Conservation (phyloP, 2,888 invertebrate species). For the Nomada fabriciana region DNA sequence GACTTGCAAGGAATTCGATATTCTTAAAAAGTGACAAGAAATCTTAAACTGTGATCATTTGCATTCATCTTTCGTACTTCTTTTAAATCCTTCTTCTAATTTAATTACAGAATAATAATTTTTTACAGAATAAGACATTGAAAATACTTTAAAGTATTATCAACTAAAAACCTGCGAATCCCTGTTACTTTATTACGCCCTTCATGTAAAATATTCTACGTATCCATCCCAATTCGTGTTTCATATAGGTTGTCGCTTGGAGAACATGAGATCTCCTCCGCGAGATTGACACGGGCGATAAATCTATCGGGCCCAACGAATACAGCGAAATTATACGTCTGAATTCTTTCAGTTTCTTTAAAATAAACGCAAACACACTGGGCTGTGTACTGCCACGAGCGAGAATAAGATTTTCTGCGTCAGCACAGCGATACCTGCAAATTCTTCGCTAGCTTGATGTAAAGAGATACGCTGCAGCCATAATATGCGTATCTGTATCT, state of each 20-base stretch:
- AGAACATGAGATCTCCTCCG: not conserved
- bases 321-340: not conserved
- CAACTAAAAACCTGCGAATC: no score
- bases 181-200: no score
- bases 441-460: not conserved
- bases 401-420: not conserved
- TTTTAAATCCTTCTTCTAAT: no score
- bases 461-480: not conserved
- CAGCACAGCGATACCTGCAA: not conserved
- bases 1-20: no score
- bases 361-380: slow-evolving; percentile 1
- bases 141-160: no score
- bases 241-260: not conserved
- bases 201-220: no score
- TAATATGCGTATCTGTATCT: not conserved
- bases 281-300: not conserved
- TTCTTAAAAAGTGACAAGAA: no score
- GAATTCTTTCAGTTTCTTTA: slow-evolving; percentile 1
- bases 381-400: not conserved
- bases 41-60: no score
- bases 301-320: not conserved
- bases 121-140: no score
- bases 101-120: no score
- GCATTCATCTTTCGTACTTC: no score
- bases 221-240: not conserved